Percentiles rank a stretch among this genome's conserved stretches.
Conservation (phyloP, 2,113 vertebrate genomes). For the Ochotona princeps region DNA sequence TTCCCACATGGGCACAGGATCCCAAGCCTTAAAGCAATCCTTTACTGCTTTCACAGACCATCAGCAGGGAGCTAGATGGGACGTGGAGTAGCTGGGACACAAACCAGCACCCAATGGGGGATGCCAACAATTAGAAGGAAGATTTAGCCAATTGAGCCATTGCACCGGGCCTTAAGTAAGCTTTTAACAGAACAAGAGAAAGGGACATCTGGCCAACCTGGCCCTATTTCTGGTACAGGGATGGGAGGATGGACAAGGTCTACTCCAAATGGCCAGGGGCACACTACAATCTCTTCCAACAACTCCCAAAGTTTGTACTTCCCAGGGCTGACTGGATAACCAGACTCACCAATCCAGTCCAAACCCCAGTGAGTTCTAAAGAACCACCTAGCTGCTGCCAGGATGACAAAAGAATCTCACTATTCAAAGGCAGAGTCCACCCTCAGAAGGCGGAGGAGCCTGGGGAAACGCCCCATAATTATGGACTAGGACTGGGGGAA, state of each 20-base stretch:
- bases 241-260: neutral
- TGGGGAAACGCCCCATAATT: slow-evolving; percentile 37
- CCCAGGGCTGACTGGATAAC: slow-evolving; percentile 18
- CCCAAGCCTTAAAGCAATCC: too few relatives aligned
- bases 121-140: too few relatives aligned
- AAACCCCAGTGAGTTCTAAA: slow-evolving; percentile 23
- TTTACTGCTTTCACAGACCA: too few relatives aligned
- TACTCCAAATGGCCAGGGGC: neutral
- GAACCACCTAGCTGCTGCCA: slow-evolving; percentile 29
- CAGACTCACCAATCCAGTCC: neutral
- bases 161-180: too few relatives aligned
- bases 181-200: slow-evolving; percentile 52
- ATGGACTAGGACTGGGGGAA: slow-evolving; percentile 66
- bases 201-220: neutral
- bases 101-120: too few relatives aligned
- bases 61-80: too few relatives aligned
- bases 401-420: neutral
- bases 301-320: slow-evolving; percentile 54
- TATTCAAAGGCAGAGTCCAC: slow-evolving; percentile 15
- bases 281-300: slow-evolving; percentile 49
- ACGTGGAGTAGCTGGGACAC: too few relatives aligned
- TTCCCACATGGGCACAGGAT: too few relatives aligned
- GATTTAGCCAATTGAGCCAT: too few relatives aligned
- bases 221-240: neutral
- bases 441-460: neutral